These are phyloP conservation scores for Cabera pusaria DNA, from an alignment of 2,888 invertebrate genomes.

Conservation along the genomic window DNA sequence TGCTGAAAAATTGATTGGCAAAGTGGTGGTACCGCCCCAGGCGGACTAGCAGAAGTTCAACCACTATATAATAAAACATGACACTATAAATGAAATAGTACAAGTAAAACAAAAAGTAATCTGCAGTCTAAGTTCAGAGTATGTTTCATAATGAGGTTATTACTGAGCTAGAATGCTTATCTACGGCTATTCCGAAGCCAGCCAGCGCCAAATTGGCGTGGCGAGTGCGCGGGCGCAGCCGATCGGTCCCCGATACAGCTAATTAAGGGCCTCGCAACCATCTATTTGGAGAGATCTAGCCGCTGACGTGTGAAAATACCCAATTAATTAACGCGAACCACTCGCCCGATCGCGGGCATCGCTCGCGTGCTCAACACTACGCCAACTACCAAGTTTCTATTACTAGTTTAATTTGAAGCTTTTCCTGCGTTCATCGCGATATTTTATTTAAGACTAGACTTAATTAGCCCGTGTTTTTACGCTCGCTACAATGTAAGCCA, in stretches of 20 bases:
- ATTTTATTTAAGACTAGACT: slow-evolving; percentile 16
- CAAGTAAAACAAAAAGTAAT: slow-evolving; percentile 42
- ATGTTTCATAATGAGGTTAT: slow-evolving; percentile 82
- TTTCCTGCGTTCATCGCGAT: slow-evolving; percentile 39
- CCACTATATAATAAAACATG: too few relatives aligned
- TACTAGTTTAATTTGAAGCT: slow-evolving; percentile 53
- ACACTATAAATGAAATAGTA: too few relatives aligned
- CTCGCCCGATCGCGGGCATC: slow-evolving; percentile 60
- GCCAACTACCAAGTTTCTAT: slow-evolving; percentile 51
- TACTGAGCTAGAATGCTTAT: slow-evolving; percentile 74
- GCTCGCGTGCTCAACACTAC: slow-evolving; percentile 61
- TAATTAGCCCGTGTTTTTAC: slow-evolving; percentile 16
- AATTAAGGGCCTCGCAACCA: slow-evolving; percentile 80
- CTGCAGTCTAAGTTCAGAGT: slow-evolving; percentile 61
- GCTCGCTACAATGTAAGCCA: slow-evolving; percentile 15
- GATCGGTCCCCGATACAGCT: slow-evolving; percentile 76
- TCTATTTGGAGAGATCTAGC: slow-evolving; percentile 81
- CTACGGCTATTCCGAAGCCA: slow-evolving; percentile 65
- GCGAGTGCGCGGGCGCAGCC: slow-evolving; percentile 72
- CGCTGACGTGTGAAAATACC: slow-evolving; percentile 83
- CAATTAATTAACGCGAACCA: slow-evolving; percentile 82
- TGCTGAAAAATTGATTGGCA: too few relatives aligned
- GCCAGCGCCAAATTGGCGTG: slow-evolving; percentile 80
- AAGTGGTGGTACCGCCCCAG: too few relatives aligned
- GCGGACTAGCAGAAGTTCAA: too few relatives aligned